phyloP scores from a whole-genome alignment of 2,888 invertebrate species.

The Acronicta psi region DNA sequence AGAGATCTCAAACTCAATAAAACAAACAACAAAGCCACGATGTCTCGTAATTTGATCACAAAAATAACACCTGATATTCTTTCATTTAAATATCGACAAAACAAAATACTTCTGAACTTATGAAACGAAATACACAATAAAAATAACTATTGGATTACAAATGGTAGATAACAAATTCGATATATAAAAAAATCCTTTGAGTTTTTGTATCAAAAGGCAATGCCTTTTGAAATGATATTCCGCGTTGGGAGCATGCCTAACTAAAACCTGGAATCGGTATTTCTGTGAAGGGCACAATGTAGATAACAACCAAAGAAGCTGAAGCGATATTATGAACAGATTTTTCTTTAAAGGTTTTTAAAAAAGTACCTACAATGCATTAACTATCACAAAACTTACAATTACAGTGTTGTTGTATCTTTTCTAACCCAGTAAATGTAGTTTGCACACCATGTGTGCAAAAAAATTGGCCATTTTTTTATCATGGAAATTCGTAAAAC shows the following conservation, averaged over 20 bases:
- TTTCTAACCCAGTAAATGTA: no score
- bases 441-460: no score
- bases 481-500: no score
- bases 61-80: constrained; percentile 3
- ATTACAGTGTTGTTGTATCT: no score
- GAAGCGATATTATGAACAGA: neutral
- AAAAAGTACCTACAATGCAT: neutral
- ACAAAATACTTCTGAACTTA: constrained; percentile 3
- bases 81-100: constrained; percentile 2
- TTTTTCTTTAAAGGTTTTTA: neutral
- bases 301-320: neutral
- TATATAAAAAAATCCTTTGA: constrained; percentile 2
- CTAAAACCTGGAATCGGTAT: neutral
- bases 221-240: constrained; percentile 8
- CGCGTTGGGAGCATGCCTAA: neutral
- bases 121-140: constrained; percentile 3
- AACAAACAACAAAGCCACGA: neutral
- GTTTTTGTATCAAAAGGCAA: constrained; percentile 5
- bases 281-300: neutral
- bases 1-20: neutral
- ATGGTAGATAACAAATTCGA: constrained; percentile 6
- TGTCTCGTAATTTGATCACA: neutral
- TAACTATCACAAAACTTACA: no score
- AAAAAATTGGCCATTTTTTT: no score
- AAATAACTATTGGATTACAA: constrained; percentile 3